Evolutionary conservation across 1,140 invertebrate genomes (phyloP), one percentile per base, ranked within the genome.

Genomic region (Calliphora vicina): DNA sequence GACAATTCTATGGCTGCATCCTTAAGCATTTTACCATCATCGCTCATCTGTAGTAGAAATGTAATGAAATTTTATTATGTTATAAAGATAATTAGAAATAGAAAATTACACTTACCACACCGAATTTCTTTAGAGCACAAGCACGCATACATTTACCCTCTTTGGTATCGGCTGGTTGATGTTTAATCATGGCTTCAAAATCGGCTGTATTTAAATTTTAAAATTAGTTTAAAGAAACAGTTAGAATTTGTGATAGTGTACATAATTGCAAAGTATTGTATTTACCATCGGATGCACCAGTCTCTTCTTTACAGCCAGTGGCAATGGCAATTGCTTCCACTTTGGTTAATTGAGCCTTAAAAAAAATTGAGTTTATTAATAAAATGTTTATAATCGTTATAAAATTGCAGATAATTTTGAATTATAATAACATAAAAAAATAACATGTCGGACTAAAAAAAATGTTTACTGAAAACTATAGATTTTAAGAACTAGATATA

Each of bases 241-340:
- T n/a, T n/a, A n/a, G n/a, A n/a, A n/a, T n/a, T n/a, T n/a, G n/a
- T n/a, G n/a, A n/a, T n/a, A n/a, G n/a, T n/a, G n/a, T n/a, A n/a
- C n/a, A n/a, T n/a, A n/a, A n/a, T n/a, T 50, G 29, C 4, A 78
- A 27, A 27, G 17, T 23, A 6, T 17, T 35, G 17, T 74, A 61
- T 9, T 81, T 81, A 84, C 83, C 83, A 50, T 84, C 83, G 27
- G 83, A 76, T n/a, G 83, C 83, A 15, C 83, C 83, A 5, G 43
- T 20, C 35, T 78, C 80, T 12, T 80, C 83, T 25, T 84, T 84
- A 42, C 83, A 84, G 15, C 27, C 74, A 10, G 27, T 10, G 2
- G 83, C 83, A n/a, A 57, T 71, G 15, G 26, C 72, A 61, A 61
- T 61, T 1, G 25, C 71, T 26, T 82, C 27, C 43, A 82, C 83